Conservation (phyloP, 2,113 vertebrate genomes). For the Festucalex cinctus region DNA sequence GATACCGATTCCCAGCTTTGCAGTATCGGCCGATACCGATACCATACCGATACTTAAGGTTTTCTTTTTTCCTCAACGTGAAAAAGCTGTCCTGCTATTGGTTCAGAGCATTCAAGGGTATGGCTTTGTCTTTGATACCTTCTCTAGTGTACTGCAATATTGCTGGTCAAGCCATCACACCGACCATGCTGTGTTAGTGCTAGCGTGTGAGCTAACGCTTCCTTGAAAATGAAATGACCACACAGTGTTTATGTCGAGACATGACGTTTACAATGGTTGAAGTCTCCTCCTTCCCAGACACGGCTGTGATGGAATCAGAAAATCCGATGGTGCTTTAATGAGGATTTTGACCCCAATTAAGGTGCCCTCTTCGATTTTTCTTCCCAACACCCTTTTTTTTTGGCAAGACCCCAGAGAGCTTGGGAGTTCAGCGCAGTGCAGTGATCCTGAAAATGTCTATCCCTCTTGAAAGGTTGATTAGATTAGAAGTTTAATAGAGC, state of each 20-base stretch:
- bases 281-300: not conserved
- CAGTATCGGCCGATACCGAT: too few relatives aligned
- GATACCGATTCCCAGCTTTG: too few relatives aligned
- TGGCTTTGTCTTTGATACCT: too few relatives aligned
- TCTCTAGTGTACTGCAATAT: not conserved
- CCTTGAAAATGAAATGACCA: too few relatives aligned
- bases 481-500: not conserved
- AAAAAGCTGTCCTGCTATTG: too few relatives aligned
- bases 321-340: not conserved
- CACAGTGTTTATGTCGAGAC: not conserved
- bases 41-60: too few relatives aligned
- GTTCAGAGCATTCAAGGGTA: too few relatives aligned
- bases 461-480: not conserved
- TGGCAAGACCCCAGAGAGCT: not conserved
- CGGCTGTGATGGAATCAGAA: not conserved
- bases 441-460: not conserved
- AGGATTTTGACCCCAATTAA: constrained; percentile 6
- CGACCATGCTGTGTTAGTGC: too few relatives aligned
- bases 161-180: not conserved
- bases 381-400: not conserved
- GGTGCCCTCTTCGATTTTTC: not conserved
- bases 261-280: not conserved
- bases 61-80: too few relatives aligned
- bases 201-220: not conserved
- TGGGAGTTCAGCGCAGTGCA: not conserved